Evolutionary conservation across 2,888 invertebrate species (phyloP).

Genomic region (Pinctada fucata): DNA sequence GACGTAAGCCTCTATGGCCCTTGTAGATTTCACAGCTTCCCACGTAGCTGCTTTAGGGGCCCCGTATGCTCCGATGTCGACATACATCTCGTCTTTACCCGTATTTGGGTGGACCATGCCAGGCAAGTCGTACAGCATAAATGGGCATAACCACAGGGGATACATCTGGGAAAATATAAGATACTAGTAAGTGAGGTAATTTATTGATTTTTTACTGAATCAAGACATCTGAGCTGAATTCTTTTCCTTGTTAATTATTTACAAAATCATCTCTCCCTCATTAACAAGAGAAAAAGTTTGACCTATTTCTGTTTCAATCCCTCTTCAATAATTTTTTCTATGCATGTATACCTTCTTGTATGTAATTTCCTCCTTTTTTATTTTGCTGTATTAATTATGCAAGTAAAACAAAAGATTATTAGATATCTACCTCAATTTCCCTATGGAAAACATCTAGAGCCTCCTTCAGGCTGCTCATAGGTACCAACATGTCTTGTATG

Average conservation of each 20-base stretch:
- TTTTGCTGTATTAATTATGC: too few relatives aligned
- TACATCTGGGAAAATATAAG: conserved; percentile 81
- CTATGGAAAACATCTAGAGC: conserved; percentile 83
- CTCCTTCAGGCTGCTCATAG: conserved; percentile 81
- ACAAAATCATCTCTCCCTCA: too few relatives aligned
- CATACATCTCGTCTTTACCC: conserved; percentile 82
- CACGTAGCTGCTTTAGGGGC: conserved; percentile 83
- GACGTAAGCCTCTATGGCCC: conserved; percentile 86
- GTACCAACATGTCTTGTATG: conserved; percentile 89
- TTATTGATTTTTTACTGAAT: too few relatives aligned
- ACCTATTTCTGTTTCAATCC: too few relatives aligned
- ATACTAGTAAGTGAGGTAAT: not conserved
- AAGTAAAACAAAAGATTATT: too few relatives aligned
- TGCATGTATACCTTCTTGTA: too few relatives aligned
- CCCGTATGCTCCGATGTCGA: conserved; percentile 90
- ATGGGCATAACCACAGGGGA: conserved; percentile 90
- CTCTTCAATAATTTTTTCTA: too few relatives aligned
- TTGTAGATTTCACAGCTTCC: conserved; percentile 83
- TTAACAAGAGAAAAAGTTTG: too few relatives aligned
- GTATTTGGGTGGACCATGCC: conserved; percentile 84
- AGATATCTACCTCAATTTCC: conserved; percentile 81
- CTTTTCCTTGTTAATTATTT: too few relatives aligned
- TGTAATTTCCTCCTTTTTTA: too few relatives aligned
- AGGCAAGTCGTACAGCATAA: conserved; percentile 83
- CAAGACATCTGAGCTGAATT: too few relatives aligned